Evolutionary conservation across 2,888 invertebrate genomes (phyloP).

Genomic region (Stenoptilia bipunctidactyla): DNA sequence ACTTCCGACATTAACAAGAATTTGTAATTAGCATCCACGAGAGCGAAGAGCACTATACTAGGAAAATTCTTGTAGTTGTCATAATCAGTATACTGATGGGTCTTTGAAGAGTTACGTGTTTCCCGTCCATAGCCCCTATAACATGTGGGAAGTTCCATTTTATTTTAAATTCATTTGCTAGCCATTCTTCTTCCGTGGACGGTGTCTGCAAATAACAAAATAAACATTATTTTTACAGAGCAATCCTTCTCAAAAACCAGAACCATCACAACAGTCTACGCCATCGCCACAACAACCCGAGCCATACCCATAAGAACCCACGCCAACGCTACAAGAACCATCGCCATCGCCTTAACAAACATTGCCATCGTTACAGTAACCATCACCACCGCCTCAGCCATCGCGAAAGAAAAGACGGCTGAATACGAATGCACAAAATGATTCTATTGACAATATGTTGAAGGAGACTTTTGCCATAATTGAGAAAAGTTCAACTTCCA

Average conservation of each 20-base stretch:
- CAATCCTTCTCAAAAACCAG: conserved; percentile 3
- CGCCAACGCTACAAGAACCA: conserved; percentile 6
- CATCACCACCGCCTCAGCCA: conserved; percentile 3
- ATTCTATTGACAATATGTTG: too few species aligned
- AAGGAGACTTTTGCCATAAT: too few species aligned
- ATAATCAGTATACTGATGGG: conserved; percentile 8
- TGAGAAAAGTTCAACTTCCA: too few species aligned
- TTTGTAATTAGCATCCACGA: conserved; percentile 16
- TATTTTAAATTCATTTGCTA: conserved; percentile 11
- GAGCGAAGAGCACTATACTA: conserved; percentile 15
- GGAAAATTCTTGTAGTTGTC: conserved; percentile 13
- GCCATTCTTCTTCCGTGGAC: conserved; percentile 12
- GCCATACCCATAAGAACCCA: conserved; percentile 8
- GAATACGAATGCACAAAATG: conserved; percentile 13
- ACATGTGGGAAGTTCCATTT: conserved; percentile 11
- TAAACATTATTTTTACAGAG: conserved; percentile 7
- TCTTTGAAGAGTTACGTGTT: conserved; percentile 13
- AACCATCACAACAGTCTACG: not conserved
- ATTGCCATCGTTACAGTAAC: conserved; percentile 7
- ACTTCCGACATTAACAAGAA: conserved; percentile 16
- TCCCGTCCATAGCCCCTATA: conserved; percentile 15
- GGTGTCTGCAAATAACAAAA: conserved; percentile 12
- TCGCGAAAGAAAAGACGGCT: conserved; percentile 12
- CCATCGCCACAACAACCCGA: conserved; percentile 7
- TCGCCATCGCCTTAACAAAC: conserved; percentile 7